phyloP scores from a whole-genome alignment of 2,797 vertebrate genomes.

The Pygocentrus nattereri region DNA sequence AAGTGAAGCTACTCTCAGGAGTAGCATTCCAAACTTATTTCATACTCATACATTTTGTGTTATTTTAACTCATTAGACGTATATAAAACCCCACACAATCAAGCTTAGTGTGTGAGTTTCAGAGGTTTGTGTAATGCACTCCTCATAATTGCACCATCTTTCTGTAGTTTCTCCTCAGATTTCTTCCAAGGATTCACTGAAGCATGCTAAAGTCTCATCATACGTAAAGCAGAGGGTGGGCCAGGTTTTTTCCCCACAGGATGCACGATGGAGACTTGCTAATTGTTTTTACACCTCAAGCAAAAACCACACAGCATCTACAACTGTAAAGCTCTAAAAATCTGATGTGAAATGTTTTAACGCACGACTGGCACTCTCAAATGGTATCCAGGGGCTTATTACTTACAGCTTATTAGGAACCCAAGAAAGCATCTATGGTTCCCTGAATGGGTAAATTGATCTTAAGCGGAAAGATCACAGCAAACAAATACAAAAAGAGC shows the following conservation, averaged over 20 bases:
- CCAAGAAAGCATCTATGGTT: constrained; percentile 69
- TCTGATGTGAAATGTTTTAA: constrained; percentile 66
- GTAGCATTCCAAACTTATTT: neutral
- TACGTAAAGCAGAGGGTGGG: constrained; percentile 37
- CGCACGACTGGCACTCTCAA: constrained; percentile 70
- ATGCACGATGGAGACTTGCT: constrained; percentile 48
- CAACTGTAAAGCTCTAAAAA: constrained; percentile 51
- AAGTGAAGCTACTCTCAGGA: neutral
- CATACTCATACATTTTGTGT: neutral
- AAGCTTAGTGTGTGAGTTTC: neutral
- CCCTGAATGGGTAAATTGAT: constrained; percentile 71
- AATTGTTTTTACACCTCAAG: constrained; percentile 52
- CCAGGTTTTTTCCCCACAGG: constrained; percentile 39
- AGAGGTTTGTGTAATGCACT: constrained; percentile 13
- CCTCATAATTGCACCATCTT: constrained; percentile 9
- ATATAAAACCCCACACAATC: constrained; percentile 8
- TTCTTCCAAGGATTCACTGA: constrained; percentile 16
- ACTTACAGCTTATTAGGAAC: constrained; percentile 74
- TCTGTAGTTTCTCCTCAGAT: neutral
- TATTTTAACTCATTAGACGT: neutral
- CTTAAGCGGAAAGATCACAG: constrained; percentile 68
- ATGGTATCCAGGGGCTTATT: constrained; percentile 68
- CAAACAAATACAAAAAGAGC: constrained; percentile 11
- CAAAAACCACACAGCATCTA: constrained; percentile 50
- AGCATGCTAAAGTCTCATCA: constrained; percentile 19